These are phyloP conservation scores for Dipodomys spectabilis DNA, from an alignment of 2,113 vertebrate species.

Conservation along the genomic window DNA sequence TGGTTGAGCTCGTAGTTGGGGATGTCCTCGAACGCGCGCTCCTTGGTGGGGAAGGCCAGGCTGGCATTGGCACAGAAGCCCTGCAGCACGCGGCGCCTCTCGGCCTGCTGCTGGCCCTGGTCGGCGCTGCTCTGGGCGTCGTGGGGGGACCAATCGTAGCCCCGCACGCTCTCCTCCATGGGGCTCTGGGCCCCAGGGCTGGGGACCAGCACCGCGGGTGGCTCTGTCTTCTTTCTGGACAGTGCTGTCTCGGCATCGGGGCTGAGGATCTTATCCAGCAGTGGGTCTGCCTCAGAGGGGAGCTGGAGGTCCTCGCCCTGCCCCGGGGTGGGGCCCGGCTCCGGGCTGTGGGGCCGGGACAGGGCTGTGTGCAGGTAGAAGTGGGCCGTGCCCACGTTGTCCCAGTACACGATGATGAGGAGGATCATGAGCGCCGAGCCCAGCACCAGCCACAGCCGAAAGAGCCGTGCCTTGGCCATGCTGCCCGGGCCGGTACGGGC, in stretches of 20 bases:
- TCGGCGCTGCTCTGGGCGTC: constrained; percentile 87
- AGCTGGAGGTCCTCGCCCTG: constrained; percentile 80
- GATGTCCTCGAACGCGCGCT: constrained; percentile 96
- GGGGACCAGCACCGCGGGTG: constrained; percentile 82
- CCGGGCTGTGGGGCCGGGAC: constrained; percentile 88
- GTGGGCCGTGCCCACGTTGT: constrained; percentile 93
- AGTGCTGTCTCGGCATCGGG: constrained; percentile 40
- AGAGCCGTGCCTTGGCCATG: constrained; percentile 94
- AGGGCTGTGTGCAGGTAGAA: constrained; percentile 92
- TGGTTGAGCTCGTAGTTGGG: constrained; percentile 97
- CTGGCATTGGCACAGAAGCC: constrained; percentile 92
- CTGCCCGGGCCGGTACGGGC: constrained; percentile 75
- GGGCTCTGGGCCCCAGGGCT: constrained; percentile 75
- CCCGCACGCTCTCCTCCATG: constrained; percentile 91
- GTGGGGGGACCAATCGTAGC: constrained; percentile 93
- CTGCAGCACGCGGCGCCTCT: constrained; percentile 87
- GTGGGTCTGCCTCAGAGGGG: constrained; percentile 90
- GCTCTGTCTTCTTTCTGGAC: constrained; percentile 70
- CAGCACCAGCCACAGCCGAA: constrained; percentile 93
- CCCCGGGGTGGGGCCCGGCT: constrained; percentile 57
- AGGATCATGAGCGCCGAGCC: constrained; percentile 95
- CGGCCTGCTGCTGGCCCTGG: constrained; percentile 89
- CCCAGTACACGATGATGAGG: constrained; percentile 98
- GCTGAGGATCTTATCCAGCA: constrained; percentile 91
- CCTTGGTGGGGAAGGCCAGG: constrained; percentile 93